Conservation (phyloP, 2,888 invertebrate genomes). For the Chaetoderma sp. region DNA sequence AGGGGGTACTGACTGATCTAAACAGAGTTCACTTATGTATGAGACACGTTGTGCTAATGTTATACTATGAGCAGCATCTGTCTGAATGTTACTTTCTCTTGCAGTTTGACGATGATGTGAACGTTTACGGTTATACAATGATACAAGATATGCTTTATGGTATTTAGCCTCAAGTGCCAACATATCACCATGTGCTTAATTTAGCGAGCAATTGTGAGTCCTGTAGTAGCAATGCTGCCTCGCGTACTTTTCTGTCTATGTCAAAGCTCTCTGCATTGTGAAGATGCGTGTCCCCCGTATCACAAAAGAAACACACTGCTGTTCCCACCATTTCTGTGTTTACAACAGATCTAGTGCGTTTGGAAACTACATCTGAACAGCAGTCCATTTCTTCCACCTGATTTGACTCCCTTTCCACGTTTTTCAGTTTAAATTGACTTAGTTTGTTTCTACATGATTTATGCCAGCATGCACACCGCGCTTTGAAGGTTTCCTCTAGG, state of each 20-base stretch:
- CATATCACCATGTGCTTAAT: not conserved
- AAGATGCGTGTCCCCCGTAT: not conserved
- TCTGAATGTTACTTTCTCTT: not conserved
- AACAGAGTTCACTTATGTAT: not conserved
- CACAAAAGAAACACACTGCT: not conserved
- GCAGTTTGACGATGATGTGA: not conserved
- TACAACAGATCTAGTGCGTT: not conserved
- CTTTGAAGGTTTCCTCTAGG: not conserved
- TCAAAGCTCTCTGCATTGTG: not conserved
- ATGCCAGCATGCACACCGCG: not conserved
- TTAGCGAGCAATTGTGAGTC: not conserved
- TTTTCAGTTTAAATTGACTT: not conserved
- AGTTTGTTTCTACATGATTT: not conserved
- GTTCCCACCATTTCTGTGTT: too few relatives aligned
- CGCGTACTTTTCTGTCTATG: not conserved
- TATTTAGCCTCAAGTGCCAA: not conserved
- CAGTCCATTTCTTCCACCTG: not conserved
- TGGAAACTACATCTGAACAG: not conserved
- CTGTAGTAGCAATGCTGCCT: not conserved
- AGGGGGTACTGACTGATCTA: not conserved
- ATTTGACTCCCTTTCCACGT: not conserved
- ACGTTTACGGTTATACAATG: not conserved
- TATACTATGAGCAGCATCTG: not conserved
- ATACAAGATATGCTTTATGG: not conserved
- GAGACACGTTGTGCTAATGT: not conserved